These are phyloP conservation scores for Anorthoa munda DNA, from an alignment of 2,888 invertebrate species.

Conservation along the genomic window DNA sequence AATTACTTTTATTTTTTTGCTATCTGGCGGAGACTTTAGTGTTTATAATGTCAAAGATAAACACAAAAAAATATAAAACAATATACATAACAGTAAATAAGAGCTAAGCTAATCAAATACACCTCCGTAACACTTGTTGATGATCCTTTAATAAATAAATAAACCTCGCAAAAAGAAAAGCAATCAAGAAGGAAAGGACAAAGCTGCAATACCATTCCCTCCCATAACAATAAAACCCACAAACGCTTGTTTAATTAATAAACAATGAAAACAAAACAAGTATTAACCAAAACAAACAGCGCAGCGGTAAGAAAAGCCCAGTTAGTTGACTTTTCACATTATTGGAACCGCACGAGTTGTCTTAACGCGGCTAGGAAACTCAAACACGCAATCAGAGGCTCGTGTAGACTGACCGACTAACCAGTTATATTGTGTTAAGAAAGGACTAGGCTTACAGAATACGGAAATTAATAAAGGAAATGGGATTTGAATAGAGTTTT, in stretches of 20 bases:
- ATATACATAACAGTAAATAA: too few species aligned
- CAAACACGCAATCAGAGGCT: constrained; percentile 72
- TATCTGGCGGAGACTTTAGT: too few species aligned
- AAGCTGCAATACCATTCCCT: constrained; percentile 14
- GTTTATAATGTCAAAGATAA: too few species aligned
- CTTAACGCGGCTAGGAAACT: constrained; percentile 49
- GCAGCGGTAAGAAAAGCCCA: constrained; percentile 42
- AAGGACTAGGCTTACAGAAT: too few species aligned
- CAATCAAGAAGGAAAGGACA: neutral
- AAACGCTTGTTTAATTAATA: constrained; percentile 42
- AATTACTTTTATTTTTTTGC: too few species aligned
- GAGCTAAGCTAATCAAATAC: neutral
- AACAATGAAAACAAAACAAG: constrained; percentile 60
- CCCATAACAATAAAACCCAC: constrained; percentile 34
- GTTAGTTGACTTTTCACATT: constrained; percentile 72
- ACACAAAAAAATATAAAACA: too few species aligned
- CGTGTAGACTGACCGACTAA: constrained; percentile 33
- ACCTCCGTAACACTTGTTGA: too few species aligned
- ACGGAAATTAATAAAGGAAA: neutral
- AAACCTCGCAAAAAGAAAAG: neutral
- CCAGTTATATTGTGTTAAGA: constrained; percentile 2
- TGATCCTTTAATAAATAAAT: too few species aligned
- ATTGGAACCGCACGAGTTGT: constrained; percentile 65
- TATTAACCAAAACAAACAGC: constrained; percentile 56
- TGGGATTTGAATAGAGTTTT: neutral